Conservation (phyloP, 2,888 invertebrate genomes). For the Chrysolina oricalcia region DNA sequence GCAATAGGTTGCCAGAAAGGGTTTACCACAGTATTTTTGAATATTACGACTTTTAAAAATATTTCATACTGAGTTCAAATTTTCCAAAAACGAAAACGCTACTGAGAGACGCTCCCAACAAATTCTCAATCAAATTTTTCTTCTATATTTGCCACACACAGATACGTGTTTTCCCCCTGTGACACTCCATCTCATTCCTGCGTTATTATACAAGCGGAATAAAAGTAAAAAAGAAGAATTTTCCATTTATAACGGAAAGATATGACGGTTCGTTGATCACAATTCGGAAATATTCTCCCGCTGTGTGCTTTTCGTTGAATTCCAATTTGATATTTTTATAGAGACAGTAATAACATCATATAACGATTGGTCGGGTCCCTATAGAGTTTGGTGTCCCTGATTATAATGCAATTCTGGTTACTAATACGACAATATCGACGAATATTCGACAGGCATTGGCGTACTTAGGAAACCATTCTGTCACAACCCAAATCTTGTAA, state of each 20-base stretch:
- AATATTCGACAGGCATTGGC: slow-evolving; percentile 39
- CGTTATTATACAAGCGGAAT: slow-evolving; percentile 28
- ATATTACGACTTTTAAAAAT: no score
- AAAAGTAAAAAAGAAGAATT: slow-evolving; percentile 46
- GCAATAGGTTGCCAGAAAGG: no score
- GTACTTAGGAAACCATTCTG: background rate
- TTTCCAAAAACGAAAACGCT: background rate
- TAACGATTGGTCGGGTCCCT: slow-evolving; percentile 60
- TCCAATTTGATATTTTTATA: slow-evolving; percentile 58
- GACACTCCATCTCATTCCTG: slow-evolving; percentile 25
- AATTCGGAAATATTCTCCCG: slow-evolving; percentile 52
- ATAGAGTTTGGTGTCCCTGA: slow-evolving; percentile 56
- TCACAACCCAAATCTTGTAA: no score
- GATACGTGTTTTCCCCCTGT: slow-evolving; percentile 16
- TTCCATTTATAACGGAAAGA: slow-evolving; percentile 52
- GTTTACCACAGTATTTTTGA: no score
- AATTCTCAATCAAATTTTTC: background rate
- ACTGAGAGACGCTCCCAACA: background rate
- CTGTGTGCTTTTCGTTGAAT: slow-evolving; percentile 49
- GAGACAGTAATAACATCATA: slow-evolving; percentile 61
- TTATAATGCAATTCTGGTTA: slow-evolving; percentile 60
- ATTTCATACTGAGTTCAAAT: no score
- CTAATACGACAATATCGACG: slow-evolving; percentile 57
- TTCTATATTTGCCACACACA: slow-evolving; percentile 10
- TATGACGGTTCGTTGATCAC: slow-evolving; percentile 52